These are phyloP conservation scores for Xylocampa areola DNA, from an alignment of 2,888 invertebrate species.

Conservation along the genomic window DNA sequence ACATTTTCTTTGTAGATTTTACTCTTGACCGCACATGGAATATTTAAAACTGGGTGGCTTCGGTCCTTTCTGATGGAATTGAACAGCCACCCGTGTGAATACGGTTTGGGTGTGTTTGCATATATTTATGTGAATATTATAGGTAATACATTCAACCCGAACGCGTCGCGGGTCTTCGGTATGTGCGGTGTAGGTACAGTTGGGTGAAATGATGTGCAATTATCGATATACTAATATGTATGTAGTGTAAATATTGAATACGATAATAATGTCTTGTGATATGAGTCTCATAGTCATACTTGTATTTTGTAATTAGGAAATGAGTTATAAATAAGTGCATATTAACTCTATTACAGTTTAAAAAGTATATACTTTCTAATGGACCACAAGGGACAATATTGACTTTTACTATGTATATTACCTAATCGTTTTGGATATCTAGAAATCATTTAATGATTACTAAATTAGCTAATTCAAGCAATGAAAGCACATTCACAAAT, in stretches of 20 bases:
- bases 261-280: no score
- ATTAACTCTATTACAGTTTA: no score
- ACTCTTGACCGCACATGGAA: conserved; percentile 88
- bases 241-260: no score
- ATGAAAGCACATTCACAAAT: no score
- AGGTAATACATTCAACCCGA: conserved; percentile 39
- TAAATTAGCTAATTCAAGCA: not conserved
- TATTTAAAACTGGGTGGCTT: conserved; percentile 84
- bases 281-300: no score
- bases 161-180: conserved; percentile 8
- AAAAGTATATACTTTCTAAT: not conserved
- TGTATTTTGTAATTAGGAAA: no score
- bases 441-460: not conserved
- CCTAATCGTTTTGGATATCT: not conserved
- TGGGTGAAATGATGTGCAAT: not conserved
- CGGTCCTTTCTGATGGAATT: conserved; percentile 76
- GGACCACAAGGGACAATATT: not conserved
- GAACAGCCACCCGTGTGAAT: conserved; percentile 82
- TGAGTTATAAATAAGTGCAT: no score
- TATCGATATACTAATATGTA: no score
- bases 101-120: conserved; percentile 71
- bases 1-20: conserved; percentile 89
- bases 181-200: not conserved
- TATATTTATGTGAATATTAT: conserved; percentile 62
- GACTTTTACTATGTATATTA: not conserved